phyloP scores from a whole-genome alignment of 2,797 vertebrate genomes.

The Notamacropus eugenii region DNA sequence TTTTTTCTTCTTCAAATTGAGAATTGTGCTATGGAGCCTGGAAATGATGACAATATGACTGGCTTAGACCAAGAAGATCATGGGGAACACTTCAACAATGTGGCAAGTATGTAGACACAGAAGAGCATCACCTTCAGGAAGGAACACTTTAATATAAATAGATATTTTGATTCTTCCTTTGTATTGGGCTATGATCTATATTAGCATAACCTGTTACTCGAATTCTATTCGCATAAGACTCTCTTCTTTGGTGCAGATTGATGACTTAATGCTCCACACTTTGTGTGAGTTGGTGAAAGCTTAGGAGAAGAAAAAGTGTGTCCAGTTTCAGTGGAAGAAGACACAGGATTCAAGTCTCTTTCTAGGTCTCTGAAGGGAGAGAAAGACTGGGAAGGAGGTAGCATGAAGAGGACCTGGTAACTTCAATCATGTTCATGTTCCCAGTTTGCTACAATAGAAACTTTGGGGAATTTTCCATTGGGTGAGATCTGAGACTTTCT shows the following conservation, averaged over 20 bases:
- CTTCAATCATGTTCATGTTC: neutral
- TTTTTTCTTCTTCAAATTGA: neutral
- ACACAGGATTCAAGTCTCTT: neutral
- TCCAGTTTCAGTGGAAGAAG: neutral
- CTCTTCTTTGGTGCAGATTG: neutral
- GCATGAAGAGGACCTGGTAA: neutral
- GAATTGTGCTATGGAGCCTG: neutral
- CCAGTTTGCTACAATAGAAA: neutral
- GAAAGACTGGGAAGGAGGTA: neutral
- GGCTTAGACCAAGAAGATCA: neutral
- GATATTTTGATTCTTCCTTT: neutral
- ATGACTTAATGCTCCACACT: neutral
- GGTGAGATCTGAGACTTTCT: neutral
- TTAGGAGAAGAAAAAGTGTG: neutral
- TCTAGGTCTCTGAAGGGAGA: neutral
- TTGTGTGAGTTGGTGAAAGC: neutral
- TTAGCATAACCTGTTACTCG: neutral
- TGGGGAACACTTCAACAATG: too few relatives aligned
- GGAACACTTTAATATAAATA: neutral
- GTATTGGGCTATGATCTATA: neutral
- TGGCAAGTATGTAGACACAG: neutral
- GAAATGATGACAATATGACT: neutral
- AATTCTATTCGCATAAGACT: neutral
- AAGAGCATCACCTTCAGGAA: neutral
- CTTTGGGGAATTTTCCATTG: neutral